These are phyloP conservation scores for Hylaeus volcanicus DNA, from an alignment of 1,140 invertebrate species.

Conservation along the genomic window DNA sequence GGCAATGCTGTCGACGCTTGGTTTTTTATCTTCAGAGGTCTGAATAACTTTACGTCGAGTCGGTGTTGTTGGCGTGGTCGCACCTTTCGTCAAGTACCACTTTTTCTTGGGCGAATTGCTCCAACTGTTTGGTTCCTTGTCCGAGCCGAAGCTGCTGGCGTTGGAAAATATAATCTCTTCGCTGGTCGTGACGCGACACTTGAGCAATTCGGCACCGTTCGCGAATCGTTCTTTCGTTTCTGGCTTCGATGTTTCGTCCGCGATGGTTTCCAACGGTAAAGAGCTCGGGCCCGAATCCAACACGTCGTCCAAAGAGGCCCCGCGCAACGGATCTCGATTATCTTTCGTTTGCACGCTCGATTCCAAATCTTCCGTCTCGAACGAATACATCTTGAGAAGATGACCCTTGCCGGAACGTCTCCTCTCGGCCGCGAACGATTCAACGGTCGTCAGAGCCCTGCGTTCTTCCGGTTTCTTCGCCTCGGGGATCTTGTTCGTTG, in stretches of 20 bases:
- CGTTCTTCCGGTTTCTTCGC: not conserved
- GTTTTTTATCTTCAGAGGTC: constrained; percentile 44
- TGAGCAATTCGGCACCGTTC: constrained; percentile 69
- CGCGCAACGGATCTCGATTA: constrained; percentile 67
- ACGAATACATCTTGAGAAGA: constrained; percentile 77
- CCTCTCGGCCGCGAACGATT: constrained; percentile 45
- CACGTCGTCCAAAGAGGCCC: constrained; percentile 71
- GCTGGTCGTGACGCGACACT: constrained; percentile 75
- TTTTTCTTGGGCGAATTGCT: constrained; percentile 68
- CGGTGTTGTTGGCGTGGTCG: constrained; percentile 23
- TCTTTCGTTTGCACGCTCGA: constrained; percentile 42
- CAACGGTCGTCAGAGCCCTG: not conserved
- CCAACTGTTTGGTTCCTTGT: constrained; percentile 70
- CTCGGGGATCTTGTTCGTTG: not conserved
- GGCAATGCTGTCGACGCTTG: constrained; percentile 66
- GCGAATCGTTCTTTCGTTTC: constrained; percentile 29
- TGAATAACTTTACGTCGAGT: constrained; percentile 5
- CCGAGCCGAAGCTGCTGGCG: constrained; percentile 67
- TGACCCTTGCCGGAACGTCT: constrained; percentile 72
- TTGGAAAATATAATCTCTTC: constrained; percentile 75
- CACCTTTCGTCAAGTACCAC: constrained; percentile 53
- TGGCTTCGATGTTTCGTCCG: constrained; percentile 43
- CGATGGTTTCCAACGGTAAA: constrained; percentile 64
- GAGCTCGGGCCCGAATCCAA: constrained; percentile 72
- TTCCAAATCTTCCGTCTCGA: constrained; percentile 77